Percentiles rank a stretch among this genome's conserved stretches.
These are phyloP conservation scores for Rhyacophila evoluta DNA, from an alignment of 2,888 invertebrate species.

Conservation along the genomic window DNA sequence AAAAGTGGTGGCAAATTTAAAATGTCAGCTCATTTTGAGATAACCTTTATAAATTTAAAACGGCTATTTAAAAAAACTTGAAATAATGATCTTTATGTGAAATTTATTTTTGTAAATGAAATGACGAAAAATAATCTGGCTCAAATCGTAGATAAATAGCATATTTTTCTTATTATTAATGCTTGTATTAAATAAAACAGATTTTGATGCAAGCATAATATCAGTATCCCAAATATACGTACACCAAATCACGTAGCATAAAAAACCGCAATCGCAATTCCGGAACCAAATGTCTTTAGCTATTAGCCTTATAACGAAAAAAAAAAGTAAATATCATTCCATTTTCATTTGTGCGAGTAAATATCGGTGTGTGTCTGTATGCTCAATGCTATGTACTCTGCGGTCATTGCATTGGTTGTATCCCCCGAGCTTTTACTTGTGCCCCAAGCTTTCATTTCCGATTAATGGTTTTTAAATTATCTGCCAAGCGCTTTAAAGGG, in stretches of 20 bases:
- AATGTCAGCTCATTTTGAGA: too few species aligned
- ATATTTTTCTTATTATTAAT: too few species aligned
- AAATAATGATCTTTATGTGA: too few species aligned
- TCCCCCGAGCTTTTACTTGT: neutral
- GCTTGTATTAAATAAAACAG: too few species aligned
- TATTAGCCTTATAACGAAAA: constrained; percentile 5
- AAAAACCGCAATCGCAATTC: neutral
- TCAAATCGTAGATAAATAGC: too few species aligned
- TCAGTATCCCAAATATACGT: neutral
- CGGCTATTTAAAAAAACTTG: too few species aligned
- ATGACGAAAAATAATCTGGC: too few species aligned
- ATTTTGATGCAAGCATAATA: neutral
- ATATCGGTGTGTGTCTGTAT: neutral
- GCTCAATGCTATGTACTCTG: neutral
- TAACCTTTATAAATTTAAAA: too few species aligned
- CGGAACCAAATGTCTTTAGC: constrained; percentile 8
- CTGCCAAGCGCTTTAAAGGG: neutral
- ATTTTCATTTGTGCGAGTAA: constrained; percentile 6
- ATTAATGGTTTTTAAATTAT: constrained; percentile 24
- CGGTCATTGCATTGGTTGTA: constrained; percentile 17
- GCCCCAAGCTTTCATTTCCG: constrained; percentile 4
- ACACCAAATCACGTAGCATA: neutral
- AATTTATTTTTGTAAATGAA: too few species aligned
- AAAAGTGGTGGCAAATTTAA: too few species aligned
- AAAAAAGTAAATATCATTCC: constrained; percentile 15